A percentile compares a stretch with the other conserved stretches of the same genome.
Conservation (phyloP, 2,888 invertebrate species). For the Linnaemya vulpina region DNA sequence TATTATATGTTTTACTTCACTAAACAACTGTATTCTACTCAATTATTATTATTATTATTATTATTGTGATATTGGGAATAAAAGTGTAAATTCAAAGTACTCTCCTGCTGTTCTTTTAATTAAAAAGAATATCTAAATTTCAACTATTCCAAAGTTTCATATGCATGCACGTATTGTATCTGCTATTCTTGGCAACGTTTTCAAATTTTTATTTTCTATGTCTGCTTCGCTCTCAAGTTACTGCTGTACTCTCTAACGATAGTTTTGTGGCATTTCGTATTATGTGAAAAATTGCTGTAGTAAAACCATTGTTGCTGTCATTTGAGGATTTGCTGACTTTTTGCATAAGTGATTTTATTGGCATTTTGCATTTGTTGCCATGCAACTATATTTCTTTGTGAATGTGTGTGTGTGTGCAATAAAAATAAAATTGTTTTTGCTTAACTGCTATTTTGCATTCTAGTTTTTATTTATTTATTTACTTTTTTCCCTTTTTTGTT, state of each 20-base stretch:
- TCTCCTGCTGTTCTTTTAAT: too few species aligned
- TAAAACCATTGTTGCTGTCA: conserved; percentile 66
- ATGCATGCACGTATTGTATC: too few species aligned
- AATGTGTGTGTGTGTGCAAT: conserved; percentile 2
- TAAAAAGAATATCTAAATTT: too few species aligned
- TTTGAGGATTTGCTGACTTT: conserved; percentile 67
- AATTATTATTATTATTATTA: too few species aligned
- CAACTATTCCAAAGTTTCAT: too few species aligned
- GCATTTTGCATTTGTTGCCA: conserved; percentile 57
- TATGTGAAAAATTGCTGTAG: conserved; percentile 58
- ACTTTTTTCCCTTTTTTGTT: background rate
- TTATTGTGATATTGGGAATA: too few species aligned
- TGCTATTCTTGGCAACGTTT: too few species aligned
- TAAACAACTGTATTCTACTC: too few species aligned
- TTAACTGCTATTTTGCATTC: conserved; percentile 42
- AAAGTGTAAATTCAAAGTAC: too few species aligned
- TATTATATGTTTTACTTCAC: too few species aligned
- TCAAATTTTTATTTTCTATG: background rate
- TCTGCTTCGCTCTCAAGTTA: background rate
- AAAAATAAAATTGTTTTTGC: conserved; percentile 34
- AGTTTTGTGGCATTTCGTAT: conserved; percentile 58
- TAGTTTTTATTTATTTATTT: conserved; percentile 35
- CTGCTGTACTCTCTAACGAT: conserved; percentile 42
- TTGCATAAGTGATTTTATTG: conserved; percentile 70
- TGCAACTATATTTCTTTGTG: background rate